Conservation (phyloP, 2,797 vertebrate species). For the Varecia variegata region DNA sequence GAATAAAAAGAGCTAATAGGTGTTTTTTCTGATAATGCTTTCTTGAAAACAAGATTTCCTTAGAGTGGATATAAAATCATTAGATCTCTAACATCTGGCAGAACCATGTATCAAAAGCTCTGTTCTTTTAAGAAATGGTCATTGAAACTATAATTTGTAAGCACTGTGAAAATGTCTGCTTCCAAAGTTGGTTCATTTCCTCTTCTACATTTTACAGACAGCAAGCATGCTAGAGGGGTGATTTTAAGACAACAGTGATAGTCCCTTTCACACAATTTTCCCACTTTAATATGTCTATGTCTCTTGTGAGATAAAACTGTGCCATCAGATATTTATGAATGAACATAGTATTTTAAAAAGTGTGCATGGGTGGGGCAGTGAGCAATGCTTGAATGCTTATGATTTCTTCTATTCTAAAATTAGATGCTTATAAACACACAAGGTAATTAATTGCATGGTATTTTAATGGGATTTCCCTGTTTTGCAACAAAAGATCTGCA, state of each 20-base stretch:
- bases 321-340: background rate
- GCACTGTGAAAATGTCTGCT: conserved; percentile 39
- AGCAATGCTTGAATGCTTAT: background rate
- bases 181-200: background rate
- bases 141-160: conserved; percentile 1
- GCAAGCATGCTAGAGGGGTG: background rate
- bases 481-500: background rate
- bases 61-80: background rate
- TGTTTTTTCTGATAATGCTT: background rate
- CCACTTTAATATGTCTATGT: background rate
- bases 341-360: background rate
- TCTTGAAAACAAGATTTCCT: background rate
- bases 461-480: background rate
- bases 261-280: background rate
- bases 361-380: background rate
- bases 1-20: background rate
- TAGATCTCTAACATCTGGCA: conserved; percentile 23
- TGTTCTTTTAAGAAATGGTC: background rate
- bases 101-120: background rate
- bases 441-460: background rate
- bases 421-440: background rate
- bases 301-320: background rate
- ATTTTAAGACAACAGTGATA: background rate
- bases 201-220: background rate
- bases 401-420: background rate